These are phyloP conservation scores for Tigriopus japonicus DNA, from an alignment of 1,140 invertebrate genomes.

Conservation along the genomic window DNA sequence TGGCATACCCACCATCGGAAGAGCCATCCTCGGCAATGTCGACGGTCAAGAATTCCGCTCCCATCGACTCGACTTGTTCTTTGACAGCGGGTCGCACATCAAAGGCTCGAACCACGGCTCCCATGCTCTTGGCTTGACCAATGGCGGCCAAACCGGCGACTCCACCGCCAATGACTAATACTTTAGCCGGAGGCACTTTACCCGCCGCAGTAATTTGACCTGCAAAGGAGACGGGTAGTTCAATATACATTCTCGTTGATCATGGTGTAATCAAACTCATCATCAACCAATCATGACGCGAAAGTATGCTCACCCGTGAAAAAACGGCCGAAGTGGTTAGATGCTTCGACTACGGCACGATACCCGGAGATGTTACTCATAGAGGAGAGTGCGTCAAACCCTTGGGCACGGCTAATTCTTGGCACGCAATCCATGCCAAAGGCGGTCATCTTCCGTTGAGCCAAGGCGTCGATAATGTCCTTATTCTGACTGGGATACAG, in stretches of 20 bases:
- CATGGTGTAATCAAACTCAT: neutral
- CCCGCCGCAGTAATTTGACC: slow-evolving; percentile 59
- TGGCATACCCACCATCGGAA: slow-evolving; percentile 63
- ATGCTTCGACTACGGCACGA: slow-evolving; percentile 68
- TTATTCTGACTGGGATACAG: slow-evolving; percentile 67
- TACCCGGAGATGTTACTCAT: slow-evolving; percentile 86
- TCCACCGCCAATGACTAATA: slow-evolving; percentile 68
- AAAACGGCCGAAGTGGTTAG: slow-evolving; percentile 70
- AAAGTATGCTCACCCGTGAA: slow-evolving; percentile 40
- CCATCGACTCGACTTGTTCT: slow-evolving; percentile 75
- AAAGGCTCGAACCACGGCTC: slow-evolving; percentile 66
- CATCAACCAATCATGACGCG: neutral
- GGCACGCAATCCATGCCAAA: slow-evolving; percentile 75
- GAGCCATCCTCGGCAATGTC: slow-evolving; percentile 52
- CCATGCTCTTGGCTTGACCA: slow-evolving; percentile 69
- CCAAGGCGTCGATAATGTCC: slow-evolving; percentile 46
- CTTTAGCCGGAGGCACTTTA: slow-evolving; percentile 63
- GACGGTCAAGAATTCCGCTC: slow-evolving; percentile 59
- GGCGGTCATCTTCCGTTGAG: slow-evolving; percentile 48
- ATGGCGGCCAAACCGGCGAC: slow-evolving; percentile 68
- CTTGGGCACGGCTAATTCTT: slow-evolving; percentile 59
- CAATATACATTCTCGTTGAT: no score
- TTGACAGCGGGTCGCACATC: slow-evolving; percentile 67
- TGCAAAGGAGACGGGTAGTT: no score
- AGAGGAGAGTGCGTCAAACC: slow-evolving; percentile 72